Base-by-base conservation (phyloP, 2,113 vertebrate genomes). In the Coreoperca whiteheadi region DNA sequence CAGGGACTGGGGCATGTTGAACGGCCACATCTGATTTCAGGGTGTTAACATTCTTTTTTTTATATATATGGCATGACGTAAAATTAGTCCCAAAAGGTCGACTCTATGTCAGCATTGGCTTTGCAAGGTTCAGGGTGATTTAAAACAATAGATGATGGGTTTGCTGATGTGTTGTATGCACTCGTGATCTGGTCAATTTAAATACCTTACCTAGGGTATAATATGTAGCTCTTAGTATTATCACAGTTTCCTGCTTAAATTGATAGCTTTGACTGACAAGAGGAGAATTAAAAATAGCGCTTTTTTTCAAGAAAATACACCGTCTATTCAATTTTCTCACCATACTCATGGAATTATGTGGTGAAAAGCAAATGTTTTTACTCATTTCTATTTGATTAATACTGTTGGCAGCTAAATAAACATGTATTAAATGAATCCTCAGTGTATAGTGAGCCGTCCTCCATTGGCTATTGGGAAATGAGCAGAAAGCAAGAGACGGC, bases 391-490 rank as follows among this genome's bases (percentile, higher is more conserved):
- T 88, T 81, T 87, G 75, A 89, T 90, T 85, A 74, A 84, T 87
- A 74, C 60, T 20, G 60, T 65, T 74, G 68, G 69, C 63, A 77
- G 53, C 69, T 79, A 73, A 86, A 82, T 82, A 74, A 84, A 85
- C 79, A 77, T 67, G 61, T 8, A 79, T 68, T 87, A 67, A 79
- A 68, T 53, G 50, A 75, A 80, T 74, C 75, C 79, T 84, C 25
- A 1, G 84, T 74, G 77, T 72, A 54, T 18, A 53, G 72, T 51
- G 73, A 83, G 74, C 39, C 5, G 46, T 75, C 66, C 61, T 87
- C 69, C 15, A 66, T 32, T 79, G 85, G 85, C 79, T 88, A 68
- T 48, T 86, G 81, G 84, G 84, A 89, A 87, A 87, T 85, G 83
- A 89, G 43, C 81, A 83, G 32, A 82, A 86, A 85, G 61, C 73